phyloP scores from a whole-genome alignment of 2,113 vertebrate genomes.

The Tragelaphus scriptus region DNA sequence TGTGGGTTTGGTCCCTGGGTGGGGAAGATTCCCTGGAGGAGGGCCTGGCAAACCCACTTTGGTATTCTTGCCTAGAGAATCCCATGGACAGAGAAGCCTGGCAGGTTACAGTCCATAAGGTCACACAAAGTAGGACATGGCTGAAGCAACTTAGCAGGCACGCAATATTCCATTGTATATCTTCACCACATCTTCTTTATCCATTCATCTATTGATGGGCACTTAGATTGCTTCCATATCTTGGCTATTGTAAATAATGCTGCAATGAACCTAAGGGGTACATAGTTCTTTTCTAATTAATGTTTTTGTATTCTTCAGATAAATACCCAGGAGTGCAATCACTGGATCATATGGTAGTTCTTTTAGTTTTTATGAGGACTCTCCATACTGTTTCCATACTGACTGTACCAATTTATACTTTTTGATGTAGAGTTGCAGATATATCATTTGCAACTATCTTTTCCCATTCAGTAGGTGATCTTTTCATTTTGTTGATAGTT shows the following conservation, averaged over 20 bases:
- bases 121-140: neutral
- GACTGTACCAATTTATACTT: neutral
- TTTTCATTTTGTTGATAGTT: neutral
- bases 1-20: neutral
- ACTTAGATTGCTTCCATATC: neutral
- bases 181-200: neutral
- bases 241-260: neutral
- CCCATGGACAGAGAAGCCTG: neutral
- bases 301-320: neutral
- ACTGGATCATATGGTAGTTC: neutral
- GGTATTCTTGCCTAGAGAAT: neutral
- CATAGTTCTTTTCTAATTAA: neutral
- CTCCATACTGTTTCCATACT: neutral
- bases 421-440: neutral
- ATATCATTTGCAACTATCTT: neutral
- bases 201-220: neutral
- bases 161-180: neutral
- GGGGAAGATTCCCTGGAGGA: neutral
- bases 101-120: neutral
- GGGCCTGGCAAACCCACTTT: neutral
- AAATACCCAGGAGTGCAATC: neutral
- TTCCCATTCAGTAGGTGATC: neutral
- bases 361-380: neutral
- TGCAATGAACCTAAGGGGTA: neutral
- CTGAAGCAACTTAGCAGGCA: neutral